Evolutionary conservation across 1,140 invertebrate species (phyloP), one percentile per base, ranked within the genome.

Genomic region (Trinorchestia longiramus): DNA sequence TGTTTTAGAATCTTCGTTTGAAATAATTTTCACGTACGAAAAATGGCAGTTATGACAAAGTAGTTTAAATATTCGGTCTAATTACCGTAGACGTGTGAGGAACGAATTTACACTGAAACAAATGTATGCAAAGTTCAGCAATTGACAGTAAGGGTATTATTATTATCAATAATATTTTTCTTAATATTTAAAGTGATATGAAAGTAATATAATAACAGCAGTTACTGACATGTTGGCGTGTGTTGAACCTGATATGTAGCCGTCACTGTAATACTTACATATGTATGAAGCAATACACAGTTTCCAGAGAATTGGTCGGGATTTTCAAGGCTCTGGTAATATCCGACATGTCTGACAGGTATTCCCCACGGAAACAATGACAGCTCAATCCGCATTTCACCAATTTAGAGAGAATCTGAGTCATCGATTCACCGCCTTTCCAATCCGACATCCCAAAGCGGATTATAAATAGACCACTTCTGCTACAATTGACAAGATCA

Each of bases 381-480:
- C 23, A 90, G 88, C 88, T 90, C 28, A 6, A 47, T 45, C 92
- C 19, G 92, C 41, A 94, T 45, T 47, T 45, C 44, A 4, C 92
- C 92, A 94, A 43, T 94, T 94, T 94, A 94, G 36, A 43, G 11
- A n/a, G 44, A 47, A 45, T 45, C 92, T 6, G 36, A 40, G 43
- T 43, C 44, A 47, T 43, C 44, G 92, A 45, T 94, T 47, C 0
- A 11, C 40, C 44, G 92, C 6, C 44, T 94, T 15, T 45, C 92
- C 36, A 94, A 47, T 19, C 92, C 43, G 92, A 94, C 92, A 94
- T 15, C 92, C 41, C 88, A 43, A 91, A 91, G 41, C 92, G 92
- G 92, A 94, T 94, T 94, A 94, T 94, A 47, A 94, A 40, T 47
- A 40, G 44, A 94, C 36, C 6, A 41, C 44, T 43, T 94, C 43